A percentile compares a stretch with the other conserved stretches of the same genome.
Evolutionary conservation across 1,140 invertebrate species (phyloP).

Genomic region (Gryon sp.): DNA sequence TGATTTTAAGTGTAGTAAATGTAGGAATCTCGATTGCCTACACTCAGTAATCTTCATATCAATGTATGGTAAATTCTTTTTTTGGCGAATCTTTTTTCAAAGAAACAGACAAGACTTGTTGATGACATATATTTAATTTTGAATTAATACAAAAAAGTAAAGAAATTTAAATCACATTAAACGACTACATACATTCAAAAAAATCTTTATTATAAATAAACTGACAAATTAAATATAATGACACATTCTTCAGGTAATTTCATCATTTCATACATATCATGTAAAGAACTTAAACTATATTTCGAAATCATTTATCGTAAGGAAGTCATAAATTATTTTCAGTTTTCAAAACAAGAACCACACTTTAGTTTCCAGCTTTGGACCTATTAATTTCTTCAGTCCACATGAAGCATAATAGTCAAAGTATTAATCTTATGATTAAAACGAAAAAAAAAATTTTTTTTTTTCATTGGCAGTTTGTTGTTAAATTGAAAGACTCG

Average conservation of each 20-base stretch:
- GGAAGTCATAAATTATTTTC: slow-evolving; percentile 33
- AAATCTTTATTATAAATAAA: slow-evolving; percentile 51
- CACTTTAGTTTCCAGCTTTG: slow-evolving; percentile 27
- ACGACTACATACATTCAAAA: slow-evolving; percentile 52
- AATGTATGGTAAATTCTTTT: slow-evolving; percentile 3
- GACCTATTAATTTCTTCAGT: slow-evolving; percentile 9
- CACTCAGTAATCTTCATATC: slow-evolving; percentile 11
- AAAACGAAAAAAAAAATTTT: slow-evolving; percentile 32
- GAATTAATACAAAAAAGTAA: slow-evolving; percentile 54
- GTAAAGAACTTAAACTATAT: slow-evolving; percentile 21
- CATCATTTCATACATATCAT: slow-evolving; percentile 21
- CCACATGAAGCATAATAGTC: slow-evolving; percentile 34
- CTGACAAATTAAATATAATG: slow-evolving; percentile 39
- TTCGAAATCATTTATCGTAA: slow-evolving; percentile 8
- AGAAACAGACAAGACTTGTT: slow-evolving; percentile 41
- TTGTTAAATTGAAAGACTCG: slow-evolving; percentile 48
- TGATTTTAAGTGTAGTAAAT: slow-evolving; percentile 4
- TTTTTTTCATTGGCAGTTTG: slow-evolving; percentile 52
- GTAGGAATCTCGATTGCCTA: slow-evolving; percentile 35
- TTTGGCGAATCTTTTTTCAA: slow-evolving; percentile 7
- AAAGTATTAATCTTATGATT: slow-evolving; percentile 52
- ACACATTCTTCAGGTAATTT: slow-evolving; percentile 33
- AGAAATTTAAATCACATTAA: slow-evolving; percentile 45
- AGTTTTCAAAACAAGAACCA: slow-evolving; percentile 3
- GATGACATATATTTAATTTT: slow-evolving; percentile 54